Base-by-base conservation (phyloP, 2,113 vertebrate species). In the Rhagologus leucostigma region DNA sequence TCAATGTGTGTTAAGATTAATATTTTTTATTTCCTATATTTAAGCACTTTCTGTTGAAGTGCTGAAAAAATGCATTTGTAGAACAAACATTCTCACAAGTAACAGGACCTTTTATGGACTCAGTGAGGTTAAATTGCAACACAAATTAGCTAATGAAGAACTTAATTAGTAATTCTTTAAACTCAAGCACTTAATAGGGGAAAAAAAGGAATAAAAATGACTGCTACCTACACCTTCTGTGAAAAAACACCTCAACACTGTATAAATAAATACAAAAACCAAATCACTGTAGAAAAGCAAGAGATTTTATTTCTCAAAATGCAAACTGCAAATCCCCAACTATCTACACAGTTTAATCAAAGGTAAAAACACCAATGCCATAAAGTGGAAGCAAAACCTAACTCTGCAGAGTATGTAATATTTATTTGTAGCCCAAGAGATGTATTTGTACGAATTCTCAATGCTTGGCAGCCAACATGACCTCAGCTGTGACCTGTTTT, bases 131-230 rank as follows among this genome's bases (percentile, higher is more conserved):
- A 82, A 84, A 84, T 16, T 91, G 39, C 39, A 73, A 84, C 46
- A 84, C 26, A 90, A 90, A 89, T 90, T 90, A 70, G 14, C 57
- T 89, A 88, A 95, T 78, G 44, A 91, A 86, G 46, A 46, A 55
- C 16, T 77, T 87, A 62, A 93, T 95, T 81, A 90, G 26, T 20
- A 83, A 73, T 86, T 85, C 10, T 80, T 88, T 70, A 84, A 84
- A 84, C 7, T 63, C 49, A 63, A 91, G 27, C 20, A 49, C 12
- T 52, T 84, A 88, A 78, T 50, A 75, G 30, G 19, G 42, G 10
- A 26, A 47, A 56, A 33, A 94, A 78, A 30, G 11, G 11, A 93
- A 71, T 4, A 52, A 73, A 92, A 90, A 17, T 39, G 18, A 57
- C n/a, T 70, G n/a, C 26, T 87, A 57, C 22, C 29, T n/a, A 86